A percentile compares a stretch with the other conserved stretches of the same genome.
These are phyloP conservation scores for Platerodrilus igneus DNA, from an alignment of 2,888 invertebrate genomes.

Conservation along the genomic window DNA sequence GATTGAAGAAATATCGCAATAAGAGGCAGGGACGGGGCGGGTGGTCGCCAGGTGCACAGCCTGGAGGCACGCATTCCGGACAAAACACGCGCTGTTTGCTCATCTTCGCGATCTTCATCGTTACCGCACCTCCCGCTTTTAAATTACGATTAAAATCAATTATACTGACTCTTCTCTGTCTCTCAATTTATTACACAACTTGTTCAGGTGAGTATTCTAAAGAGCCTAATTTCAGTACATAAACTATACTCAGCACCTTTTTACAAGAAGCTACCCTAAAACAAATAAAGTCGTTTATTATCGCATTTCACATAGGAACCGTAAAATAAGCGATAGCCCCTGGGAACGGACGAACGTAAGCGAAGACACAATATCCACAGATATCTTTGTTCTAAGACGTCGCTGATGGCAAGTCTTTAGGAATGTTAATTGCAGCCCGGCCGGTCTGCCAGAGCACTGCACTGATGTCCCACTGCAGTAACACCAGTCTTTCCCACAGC, in stretches of 20 bases:
- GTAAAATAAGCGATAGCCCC: conserved; percentile 29
- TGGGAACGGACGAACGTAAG: conserved; percentile 30
- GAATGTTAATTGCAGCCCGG: conserved; percentile 46
- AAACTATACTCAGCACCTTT: too few relatives aligned
- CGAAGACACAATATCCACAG: conserved; percentile 35
- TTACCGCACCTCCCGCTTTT: conserved; percentile 20
- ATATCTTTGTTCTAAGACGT: conserved; percentile 47
- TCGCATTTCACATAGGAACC: too few relatives aligned
- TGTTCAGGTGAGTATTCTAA: too few relatives aligned
- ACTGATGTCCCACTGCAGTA: conserved; percentile 32
- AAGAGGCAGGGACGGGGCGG: conserved; percentile 33
- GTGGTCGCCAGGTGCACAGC: conserved; percentile 46
- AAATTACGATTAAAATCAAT: conserved; percentile 25
- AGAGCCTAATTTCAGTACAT: too few relatives aligned
- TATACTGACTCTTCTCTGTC: too few relatives aligned
- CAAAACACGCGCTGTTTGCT: conserved; percentile 47
- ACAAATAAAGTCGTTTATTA: too few relatives aligned
- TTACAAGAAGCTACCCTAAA: too few relatives aligned
- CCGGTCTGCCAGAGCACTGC: conserved; percentile 37
- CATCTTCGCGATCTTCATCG: conserved; percentile 38
- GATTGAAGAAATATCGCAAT: conserved; percentile 28
- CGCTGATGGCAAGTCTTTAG: conserved; percentile 45
- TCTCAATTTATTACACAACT: too few relatives aligned
- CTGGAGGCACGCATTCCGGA: conserved; percentile 45
- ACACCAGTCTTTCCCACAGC: conserved; percentile 21